Percentiles rank a stretch among this genome's conserved stretches.
Evolutionary conservation across 2,113 vertebrate genomes (phyloP).

Genomic region (Illadopsis cleaveri): DNA sequence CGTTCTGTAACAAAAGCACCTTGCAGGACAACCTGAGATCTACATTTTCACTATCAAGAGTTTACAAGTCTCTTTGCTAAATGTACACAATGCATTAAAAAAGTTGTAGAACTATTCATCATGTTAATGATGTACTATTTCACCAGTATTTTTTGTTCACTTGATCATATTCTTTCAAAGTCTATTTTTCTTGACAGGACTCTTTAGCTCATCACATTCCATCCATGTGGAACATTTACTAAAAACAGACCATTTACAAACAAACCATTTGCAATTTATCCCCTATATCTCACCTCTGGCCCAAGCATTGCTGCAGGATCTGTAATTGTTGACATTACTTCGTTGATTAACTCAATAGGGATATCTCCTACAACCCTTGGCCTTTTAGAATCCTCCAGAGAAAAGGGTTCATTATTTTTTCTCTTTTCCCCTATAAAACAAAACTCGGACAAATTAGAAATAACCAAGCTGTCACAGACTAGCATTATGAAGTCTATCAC

Average conservation of each 20-base stretch:
- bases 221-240: neutral
- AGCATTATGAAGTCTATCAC: neutral
- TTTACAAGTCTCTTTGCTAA: neutral
- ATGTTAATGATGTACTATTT: neutral
- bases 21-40: neutral
- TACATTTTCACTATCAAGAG: neutral
- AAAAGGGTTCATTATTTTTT: slow-evolving; percentile 85
- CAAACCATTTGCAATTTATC: neutral
- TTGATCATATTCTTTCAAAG: neutral
- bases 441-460: slow-evolving; percentile 5
- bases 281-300: slow-evolving; percentile 81
- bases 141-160: neutral
- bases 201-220: neutral
- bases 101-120: neutral
- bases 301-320: slow-evolving; percentile 91
- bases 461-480: neutral
- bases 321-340: slow-evolving; percentile 98
- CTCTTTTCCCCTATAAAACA: slow-evolving; percentile 86
- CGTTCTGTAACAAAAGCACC: neutral
- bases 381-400: slow-evolving; percentile 89
- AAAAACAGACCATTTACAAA: neutral
- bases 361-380: slow-evolving; percentile 92
- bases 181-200: neutral
- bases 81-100: neutral
- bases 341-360: slow-evolving; percentile 94